Evolutionary conservation across 2,888 invertebrate genomes (phyloP), one percentile per base, ranked within the genome.

Genomic region (Coleophora deauratella): DNA sequence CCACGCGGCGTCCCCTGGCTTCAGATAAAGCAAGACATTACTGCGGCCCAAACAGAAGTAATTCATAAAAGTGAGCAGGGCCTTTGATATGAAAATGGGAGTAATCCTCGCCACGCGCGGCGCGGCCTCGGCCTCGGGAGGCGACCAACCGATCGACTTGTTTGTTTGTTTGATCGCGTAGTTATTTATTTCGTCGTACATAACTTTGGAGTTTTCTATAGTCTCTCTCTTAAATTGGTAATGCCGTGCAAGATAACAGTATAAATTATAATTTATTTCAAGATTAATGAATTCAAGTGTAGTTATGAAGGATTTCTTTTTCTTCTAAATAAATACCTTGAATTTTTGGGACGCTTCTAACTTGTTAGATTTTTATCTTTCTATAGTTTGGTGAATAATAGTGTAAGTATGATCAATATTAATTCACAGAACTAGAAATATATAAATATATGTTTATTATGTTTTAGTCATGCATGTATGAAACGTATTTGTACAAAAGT

Each of bases 41-140:
- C 62, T 64, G 60, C 52, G 50, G 56, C 69, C 67, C 64, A 65
- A 78, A 78, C 72, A 67, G 68, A 66, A 77, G 72, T 75, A 77
- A 81, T 78, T 80, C 74, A 80, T 80, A 80, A 79, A 74, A 74
- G 66, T 72, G 69, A 74, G 74, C 72, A 61, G 63, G 61, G 62
- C 72, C 73, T 82, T 82, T 84, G 74, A 84, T 82, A 84, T 84
- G 81, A 85, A 84, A 85, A 84, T 84, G 67, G 66, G 61, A 55
- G 62, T 81, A 82, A 85, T 81, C 84, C 79, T 46, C 44, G 78
- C 71, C 82, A 84, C 84, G 84, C 81, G 82, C 71, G 54, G 62
- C 47, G 9, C 31, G 9, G 31, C 9, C 84, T 82, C 81, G 82
- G 52, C 72, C 56, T 60, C 72, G 70, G 74, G 72, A 68, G 69